Evolutionary conservation across 2,888 invertebrate genomes (phyloP), one percentile per base, ranked within the genome.

Genomic region (Ophion ventricosus): DNA sequence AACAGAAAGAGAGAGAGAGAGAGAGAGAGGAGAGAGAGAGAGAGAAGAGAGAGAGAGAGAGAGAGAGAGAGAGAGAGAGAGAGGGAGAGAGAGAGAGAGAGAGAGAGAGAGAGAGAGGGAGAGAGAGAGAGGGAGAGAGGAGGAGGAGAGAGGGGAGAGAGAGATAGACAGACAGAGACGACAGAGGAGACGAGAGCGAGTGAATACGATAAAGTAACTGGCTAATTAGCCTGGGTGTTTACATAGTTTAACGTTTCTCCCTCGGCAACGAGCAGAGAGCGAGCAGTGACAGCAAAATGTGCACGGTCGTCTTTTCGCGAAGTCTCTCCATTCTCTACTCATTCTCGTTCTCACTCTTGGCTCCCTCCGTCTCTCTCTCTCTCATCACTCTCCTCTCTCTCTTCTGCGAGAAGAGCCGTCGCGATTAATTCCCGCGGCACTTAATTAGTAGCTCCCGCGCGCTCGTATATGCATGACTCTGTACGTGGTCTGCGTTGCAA

Each of bases 211-310:
- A 90, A 90, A 89, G 90, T 88, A 90, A 87, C 88, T 82, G 87
- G 87, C 88, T 91, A 91, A 91, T 91, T 91, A 91, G 90, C 87
- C 86, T 88, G 89, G 89, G 88, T 91, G 91, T 91, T 91, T 91
- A 90, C 90, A 89, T 90, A 90, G 90, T 90, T 91, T 89, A 91
- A 88, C 90, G 88, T 89, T 84, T 81, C 82, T 72, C 73, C 73
- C 43, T 76, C 77, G 70, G 77, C 85, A 83, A 80, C 64, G 67
- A 76, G 78, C 79, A 67, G 76, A 75, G 74, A 77, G 76, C 79
- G 76, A 85, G 79, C 79, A 80, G 82, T 79, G n/a, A 79, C 77
- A 70, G 56, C 81, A 72, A 80, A 73, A 67, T 80, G 80, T 70
- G 56, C 74, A 63, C 81, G 74, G 74, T 54, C 78, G 66, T 61